These are phyloP conservation scores for Aleadryas rufinucha DNA, from an alignment of 2,113 vertebrate genomes.

Conservation along the genomic window DNA sequence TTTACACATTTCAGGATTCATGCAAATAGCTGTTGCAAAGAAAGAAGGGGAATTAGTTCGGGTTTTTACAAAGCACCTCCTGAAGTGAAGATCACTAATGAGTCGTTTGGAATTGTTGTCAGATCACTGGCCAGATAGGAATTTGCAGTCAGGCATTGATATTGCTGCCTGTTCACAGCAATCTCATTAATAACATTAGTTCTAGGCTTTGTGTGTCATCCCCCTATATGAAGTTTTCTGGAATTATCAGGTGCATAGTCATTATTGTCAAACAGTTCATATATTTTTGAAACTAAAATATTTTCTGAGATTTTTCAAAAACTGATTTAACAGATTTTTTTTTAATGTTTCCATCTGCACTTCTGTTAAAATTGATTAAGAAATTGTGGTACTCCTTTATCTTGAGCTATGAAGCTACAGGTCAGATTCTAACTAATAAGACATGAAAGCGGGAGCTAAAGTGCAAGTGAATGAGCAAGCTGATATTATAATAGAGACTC, in stretches of 20 bases:
- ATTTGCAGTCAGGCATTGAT: background rate
- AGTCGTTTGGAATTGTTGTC: slow-evolving; percentile 28
- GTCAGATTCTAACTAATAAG: background rate
- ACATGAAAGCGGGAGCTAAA: background rate
- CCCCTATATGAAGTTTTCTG: background rate
- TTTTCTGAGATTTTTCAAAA: background rate
- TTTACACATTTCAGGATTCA: background rate
- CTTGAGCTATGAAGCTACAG: background rate
- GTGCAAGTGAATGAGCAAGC: background rate
- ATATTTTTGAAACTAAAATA: background rate
- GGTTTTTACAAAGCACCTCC: background rate
- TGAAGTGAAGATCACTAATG: slow-evolving; percentile 23
- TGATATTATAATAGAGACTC: background rate
- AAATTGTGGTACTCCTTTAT: background rate
- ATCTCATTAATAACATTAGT: background rate
- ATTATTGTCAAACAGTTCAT: background rate
- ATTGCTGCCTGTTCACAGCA: background rate
- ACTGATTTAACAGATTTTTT: background rate
- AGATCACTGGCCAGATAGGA: background rate
- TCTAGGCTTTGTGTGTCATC: background rate
- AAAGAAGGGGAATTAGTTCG: background rate
- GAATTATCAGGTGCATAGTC: background rate
- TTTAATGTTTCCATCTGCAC: background rate
- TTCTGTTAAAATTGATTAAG: background rate
- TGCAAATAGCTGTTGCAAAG: background rate